Base-by-base conservation (phyloP, 2,113 vertebrate species). In the Platycercus adscitus region DNA sequence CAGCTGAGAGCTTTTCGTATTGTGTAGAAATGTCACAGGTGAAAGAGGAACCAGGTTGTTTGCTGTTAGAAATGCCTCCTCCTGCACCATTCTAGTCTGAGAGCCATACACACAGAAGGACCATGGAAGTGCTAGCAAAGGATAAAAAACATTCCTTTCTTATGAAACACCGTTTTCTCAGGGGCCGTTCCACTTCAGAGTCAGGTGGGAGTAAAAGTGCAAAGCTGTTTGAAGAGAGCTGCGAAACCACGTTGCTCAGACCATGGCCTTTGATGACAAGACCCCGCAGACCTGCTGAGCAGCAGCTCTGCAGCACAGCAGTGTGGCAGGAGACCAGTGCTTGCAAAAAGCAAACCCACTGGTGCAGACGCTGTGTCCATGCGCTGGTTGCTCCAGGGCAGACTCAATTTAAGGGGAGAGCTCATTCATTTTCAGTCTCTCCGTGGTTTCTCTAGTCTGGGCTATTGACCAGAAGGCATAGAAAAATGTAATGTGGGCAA, bases 281-380 rank as follows among this genome's bases (percentile, higher is more conserved):
- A 20, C 58, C 58, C 52, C 11, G 0, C 0, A 50, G n/a, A 77
- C 1, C 3, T 0, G 0, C 39, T 11, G 43, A 12, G 14, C 85
- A 28, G 49, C 0, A 0, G 37, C 49, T 82, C 85, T 50, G 71
- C 73, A 56, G 70, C 5, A 28, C 2, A 0, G 56, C 58, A 33
- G 50, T 2, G 13, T 3, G 12, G 25, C 4, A 3, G 49, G 68
- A 55, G 25, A 82, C 7, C 1, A 4, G 49, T 2, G 35, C 50
- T 83, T 0, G 0, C 20, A 7, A 56, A 46, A 68, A 77, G 75
- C 43, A 84, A 88, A 92, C 28, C 52, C 18, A 4, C 19, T 1
- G 2, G 46, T 29, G 33, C 58, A 70, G 68, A 64, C 66, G 37
- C 60, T 44, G 12, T 16, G 44, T 44, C 8, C 1, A 28, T 43